phyloP scores from a whole-genome alignment of 1,140 invertebrate genomes.

The Anastatus disparis region DNA sequence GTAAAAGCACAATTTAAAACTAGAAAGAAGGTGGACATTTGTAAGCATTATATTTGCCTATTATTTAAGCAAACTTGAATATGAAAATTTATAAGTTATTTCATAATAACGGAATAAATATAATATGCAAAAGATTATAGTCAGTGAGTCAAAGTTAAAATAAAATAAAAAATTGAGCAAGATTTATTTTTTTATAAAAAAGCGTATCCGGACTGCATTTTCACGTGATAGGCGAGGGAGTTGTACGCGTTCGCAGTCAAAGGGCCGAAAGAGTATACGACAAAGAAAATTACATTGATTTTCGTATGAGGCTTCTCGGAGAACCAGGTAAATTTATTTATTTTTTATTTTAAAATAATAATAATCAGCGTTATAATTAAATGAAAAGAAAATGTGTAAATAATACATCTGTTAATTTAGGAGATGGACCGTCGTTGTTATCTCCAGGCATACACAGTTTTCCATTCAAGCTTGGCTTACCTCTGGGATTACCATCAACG shows the following conservation, averaged over 20 bases:
- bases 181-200: not conserved
- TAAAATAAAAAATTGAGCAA: no score
- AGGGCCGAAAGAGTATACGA: slow-evolving; percentile 86
- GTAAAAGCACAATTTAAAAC: no score
- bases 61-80: no score
- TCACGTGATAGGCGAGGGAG: slow-evolving; percentile 93
- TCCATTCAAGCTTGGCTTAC: slow-evolving; percentile 92
- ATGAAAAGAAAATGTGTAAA: no score
- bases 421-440: slow-evolving; percentile 83
- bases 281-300: slow-evolving; percentile 95
- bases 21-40: no score
- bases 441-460: slow-evolving; percentile 95
- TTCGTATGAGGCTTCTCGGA: slow-evolving; percentile 90
- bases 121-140: no score
- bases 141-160: no score
- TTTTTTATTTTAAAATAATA: no score
- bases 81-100: no score
- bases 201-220: slow-evolving; percentile 84
- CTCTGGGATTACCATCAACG: slow-evolving; percentile 89
- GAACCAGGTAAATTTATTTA: slow-evolving; percentile 78
- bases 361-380: no score
- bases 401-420: slow-evolving; percentile 64
- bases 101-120: no score
- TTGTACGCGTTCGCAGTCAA: slow-evolving; percentile 82
- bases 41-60: no score